Base-by-base conservation (phyloP, 2,797 vertebrate species). In the Garrulus glandarius region DNA sequence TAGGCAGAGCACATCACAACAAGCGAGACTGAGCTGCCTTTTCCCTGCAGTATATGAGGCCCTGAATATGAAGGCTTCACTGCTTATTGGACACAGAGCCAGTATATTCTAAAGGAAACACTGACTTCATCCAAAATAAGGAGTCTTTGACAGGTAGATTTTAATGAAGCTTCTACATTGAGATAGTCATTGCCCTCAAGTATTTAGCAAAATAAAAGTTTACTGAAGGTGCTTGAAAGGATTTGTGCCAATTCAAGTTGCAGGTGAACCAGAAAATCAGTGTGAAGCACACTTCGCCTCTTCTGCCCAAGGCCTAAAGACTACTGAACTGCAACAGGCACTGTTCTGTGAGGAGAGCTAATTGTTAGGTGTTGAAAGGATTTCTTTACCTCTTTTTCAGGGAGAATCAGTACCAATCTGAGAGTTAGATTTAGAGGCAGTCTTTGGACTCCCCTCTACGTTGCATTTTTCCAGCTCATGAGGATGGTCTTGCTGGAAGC, bases 31-130 rank as follows among this genome's bases (percentile, higher is more conserved):
- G 27, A 79, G 19, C 9, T 61, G 15, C 4, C 12, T 71, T 70
- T 81, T 52, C 19, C 2, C 5, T 47, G 7, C 41, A 41, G 15
- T 41, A 41, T 17, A 41, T 41, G 41, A 16, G 23, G 64, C 6
- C 9, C 19, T 64, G 47, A 41, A 52, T 0, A 0, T 29, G 11
- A 32, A 77, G 20, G 5, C 20, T 70, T 41, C 43, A 24, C 5
- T 44, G 32, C 4, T 53, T 41, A 14, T 29, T 52, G 44, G 6
- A 56, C 23, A 63, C 10, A 65, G 4, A 68, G 26, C 3, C 23
- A 74, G 5, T 26, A 7, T 60, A 65, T 69, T 81, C 47, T 36
- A 30, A 61, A 50, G 19, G 13, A 83, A 75, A 55, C 18, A 13
- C 1, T 5, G 29, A 47, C 43, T 64, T 77, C 14, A 46, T 57